Percentiles rank a stretch among this genome's conserved stretches.
Evolutionary conservation across 2,113 vertebrate genomes (phyloP).

Genomic region (Phylloscopus trochilus): DNA sequence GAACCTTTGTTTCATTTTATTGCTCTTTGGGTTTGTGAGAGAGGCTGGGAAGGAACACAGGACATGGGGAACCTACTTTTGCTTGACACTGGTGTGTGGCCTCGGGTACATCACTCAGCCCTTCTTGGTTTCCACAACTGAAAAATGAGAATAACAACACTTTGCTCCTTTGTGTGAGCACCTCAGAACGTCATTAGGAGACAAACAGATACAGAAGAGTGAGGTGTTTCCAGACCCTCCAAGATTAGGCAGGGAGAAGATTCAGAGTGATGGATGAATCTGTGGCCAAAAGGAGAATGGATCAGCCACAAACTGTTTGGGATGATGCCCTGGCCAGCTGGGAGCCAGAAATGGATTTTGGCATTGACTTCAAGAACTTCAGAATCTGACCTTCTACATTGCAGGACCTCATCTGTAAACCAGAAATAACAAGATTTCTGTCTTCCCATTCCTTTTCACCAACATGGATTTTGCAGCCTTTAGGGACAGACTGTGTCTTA

Average conservation of each 20-base stretch:
- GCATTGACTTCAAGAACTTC: background rate
- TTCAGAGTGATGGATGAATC: background rate
- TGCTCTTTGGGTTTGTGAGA: background rate
- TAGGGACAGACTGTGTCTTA: background rate
- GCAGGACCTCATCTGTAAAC: background rate
- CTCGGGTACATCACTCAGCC: background rate
- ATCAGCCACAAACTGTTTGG: background rate
- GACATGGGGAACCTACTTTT: background rate
- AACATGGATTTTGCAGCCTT: background rate
- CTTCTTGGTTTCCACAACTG: background rate
- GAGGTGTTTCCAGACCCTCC: background rate
- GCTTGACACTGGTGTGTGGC: background rate
- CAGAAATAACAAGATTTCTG: background rate
- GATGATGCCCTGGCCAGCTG: background rate
- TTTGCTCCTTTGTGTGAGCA: background rate
- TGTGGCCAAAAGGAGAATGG: background rate
- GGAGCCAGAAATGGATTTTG: background rate
- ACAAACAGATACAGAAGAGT: background rate
- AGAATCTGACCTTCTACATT: background rate
- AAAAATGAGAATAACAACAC: background rate
- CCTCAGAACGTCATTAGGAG: background rate
- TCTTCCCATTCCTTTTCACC: background rate
- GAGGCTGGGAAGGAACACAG: background rate
- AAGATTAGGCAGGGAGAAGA: background rate
- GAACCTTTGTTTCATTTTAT: background rate